Conservation (phyloP, 2,888 invertebrate genomes). For the Hartigia nigra region DNA sequence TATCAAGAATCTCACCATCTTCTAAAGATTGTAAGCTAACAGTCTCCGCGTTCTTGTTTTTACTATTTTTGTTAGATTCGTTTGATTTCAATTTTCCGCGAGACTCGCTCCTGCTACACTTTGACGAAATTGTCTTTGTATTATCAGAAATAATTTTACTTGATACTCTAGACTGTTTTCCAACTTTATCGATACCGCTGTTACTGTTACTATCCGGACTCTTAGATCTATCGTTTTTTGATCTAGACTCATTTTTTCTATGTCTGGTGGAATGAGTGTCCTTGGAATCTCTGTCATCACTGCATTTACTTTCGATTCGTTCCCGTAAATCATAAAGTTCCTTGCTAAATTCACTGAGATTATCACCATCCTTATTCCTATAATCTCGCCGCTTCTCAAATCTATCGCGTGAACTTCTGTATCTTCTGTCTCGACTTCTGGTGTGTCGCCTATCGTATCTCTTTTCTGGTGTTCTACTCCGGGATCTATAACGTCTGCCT, state of each 20-base stretch:
- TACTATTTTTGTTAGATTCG: not conserved
- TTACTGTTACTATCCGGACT: constrained; percentile 15
- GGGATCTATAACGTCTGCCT: constrained; percentile 19
- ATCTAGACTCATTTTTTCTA: constrained; percentile 2
- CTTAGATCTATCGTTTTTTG: constrained; percentile 10
- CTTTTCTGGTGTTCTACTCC: constrained; percentile 21
- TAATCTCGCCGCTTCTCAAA: constrained; percentile 7
- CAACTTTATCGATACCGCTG: not conserved
- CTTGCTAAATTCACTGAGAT: constrained; percentile 16
- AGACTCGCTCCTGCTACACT: not conserved
- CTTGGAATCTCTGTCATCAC: constrained; percentile 4
- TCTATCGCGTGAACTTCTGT: constrained; percentile 5
- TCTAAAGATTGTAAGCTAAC: constrained; percentile 24
- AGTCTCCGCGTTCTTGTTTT: constrained; percentile 11
- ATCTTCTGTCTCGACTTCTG: not conserved
- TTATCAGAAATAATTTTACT: not conserved
- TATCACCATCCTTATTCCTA: constrained; percentile 16
- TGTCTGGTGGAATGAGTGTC: not conserved
- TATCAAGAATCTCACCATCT: constrained; percentile 37
- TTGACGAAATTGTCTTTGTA: not conserved
- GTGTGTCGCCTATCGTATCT: constrained; percentile 8
- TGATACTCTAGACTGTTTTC: not conserved
- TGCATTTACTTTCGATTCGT: constrained; percentile 6
- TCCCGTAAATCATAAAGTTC: constrained; percentile 16
- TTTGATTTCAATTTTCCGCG: not conserved